Evolutionary conservation across 2,888 invertebrate genomes (phyloP).

Genomic region (Drosophila formosana): DNA sequence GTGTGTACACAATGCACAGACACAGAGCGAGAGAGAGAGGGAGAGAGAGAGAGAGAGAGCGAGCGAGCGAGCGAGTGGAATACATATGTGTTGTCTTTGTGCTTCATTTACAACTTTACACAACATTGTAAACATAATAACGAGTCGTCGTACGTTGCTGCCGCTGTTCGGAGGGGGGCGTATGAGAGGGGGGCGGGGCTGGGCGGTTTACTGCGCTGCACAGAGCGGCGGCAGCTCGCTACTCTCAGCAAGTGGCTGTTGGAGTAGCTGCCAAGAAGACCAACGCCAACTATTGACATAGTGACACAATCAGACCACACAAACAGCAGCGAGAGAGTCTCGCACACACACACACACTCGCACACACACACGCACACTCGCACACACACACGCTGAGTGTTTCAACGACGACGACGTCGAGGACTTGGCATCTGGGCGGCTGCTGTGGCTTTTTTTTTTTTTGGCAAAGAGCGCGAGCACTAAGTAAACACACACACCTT

Average conservation of each 20-base stretch:
- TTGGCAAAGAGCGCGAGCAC: conserved; percentile 49
- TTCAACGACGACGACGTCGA: conserved; percentile 5
- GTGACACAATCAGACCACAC: conserved; percentile 72
- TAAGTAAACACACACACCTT: conserved; percentile 73
- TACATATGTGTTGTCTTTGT: conserved; percentile 61
- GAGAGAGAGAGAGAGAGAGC: conserved; percentile 5
- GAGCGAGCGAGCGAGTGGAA: background rate
- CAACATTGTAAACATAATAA: conserved; percentile 71
- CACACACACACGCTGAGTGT: background rate
- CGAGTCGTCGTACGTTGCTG: conserved; percentile 50
- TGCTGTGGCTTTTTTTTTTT: conserved; percentile 27
- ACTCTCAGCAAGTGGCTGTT: conserved; percentile 61
- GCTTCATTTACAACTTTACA: conserved; percentile 69
- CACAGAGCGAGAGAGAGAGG: conserved; percentile 6
- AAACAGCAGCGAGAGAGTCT: conserved; percentile 38
- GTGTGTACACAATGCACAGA: conserved; percentile 30
- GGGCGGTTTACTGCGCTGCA: conserved; percentile 29
- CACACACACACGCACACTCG: conserved; percentile 8
- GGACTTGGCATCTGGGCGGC: conserved; percentile 45
- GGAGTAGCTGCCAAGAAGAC: conserved; percentile 68
- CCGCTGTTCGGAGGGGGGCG: conserved; percentile 12
- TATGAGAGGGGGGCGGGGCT: background rate
- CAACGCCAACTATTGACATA: conserved; percentile 74
- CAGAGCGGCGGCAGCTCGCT: conserved; percentile 33
- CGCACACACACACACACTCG: conserved; percentile 18